Evolutionary conservation across 64 coral and sea anemone genomes (phyloP), one percentile per base, ranked within the genome.

Genomic region (Orbicella faveolata): DNA sequence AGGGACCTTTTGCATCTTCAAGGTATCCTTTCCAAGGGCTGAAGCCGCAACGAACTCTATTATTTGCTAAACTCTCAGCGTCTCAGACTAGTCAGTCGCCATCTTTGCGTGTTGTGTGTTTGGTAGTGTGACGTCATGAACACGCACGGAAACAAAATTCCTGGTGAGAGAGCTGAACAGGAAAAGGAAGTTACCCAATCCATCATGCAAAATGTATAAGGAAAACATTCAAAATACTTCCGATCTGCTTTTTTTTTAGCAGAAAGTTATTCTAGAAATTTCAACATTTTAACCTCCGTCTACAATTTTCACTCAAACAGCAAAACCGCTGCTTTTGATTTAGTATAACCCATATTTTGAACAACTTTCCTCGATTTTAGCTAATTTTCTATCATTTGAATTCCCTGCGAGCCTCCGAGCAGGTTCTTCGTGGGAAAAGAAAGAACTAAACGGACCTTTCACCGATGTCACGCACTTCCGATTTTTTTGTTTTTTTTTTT

Each of bases 61-160:
- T 18, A 5, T 53, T 72, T 26, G 36, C 61, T 72, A 85, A 85
- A 73, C 73, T 52, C 6, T 39, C 63, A 69, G 39, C 65, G 9
- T 48, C 3, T 9, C 7, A 66, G 34, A 48, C 34, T 6, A 9
- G n/a, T 16, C 82, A 11, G 65, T 66, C 82, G 82, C 82, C 82
- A 85, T 85, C 19, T 85, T 85, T 85, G 64, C 82, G 65, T 85
- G 82, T 72, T 52, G 82, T 72, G n/a, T 48, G 21, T 85, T 67
- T 73, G n/a, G 21, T 1, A 12, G 21, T 25, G 37, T 85, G 82
- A 85, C 82, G 82, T 85, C 82, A 85, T 39, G 36, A 53, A 0
- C 23, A 52, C 6, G 19, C 61, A 17, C 0, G n/a, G 3, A 67
- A 85, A 70, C 7, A 9, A 67, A 73, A 70, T 30, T 73, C 82